Base-by-base conservation (phyloP, 2,797 vertebrate species). In the Kryptolebias ocellatus region DNA sequence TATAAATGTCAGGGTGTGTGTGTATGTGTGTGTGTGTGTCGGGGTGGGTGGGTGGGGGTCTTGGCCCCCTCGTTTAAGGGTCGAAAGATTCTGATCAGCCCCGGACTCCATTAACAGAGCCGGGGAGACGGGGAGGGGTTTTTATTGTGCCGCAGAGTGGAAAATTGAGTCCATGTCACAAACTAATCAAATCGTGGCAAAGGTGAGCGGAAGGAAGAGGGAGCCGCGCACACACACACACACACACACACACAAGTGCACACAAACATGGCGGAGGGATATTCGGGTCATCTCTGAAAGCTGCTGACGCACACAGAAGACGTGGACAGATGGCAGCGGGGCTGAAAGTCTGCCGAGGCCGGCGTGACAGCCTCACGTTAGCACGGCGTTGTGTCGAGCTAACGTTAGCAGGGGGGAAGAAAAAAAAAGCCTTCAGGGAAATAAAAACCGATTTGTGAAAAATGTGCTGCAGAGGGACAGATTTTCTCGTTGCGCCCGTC, bases 121-220 rank as follows among this genome's bases (percentile, higher is more conserved):
- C 67, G 0, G 53, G 60, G 76, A 77, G 72, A 42, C 1, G 11
- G 67, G 72, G 72, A 58, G 76, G 80, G 72, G 79, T 79, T 60
- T 56, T 83, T 77, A 69, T 83, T 92, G 91, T 92, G 89, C 89
- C 57, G 24, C 82, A 60, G 74, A 92, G 88, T 90, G 91, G 81
- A 92, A 93, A 92, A 94, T 92, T 89, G 83, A 91, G 79, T 92
- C 85, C 64, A 64, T 90, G 89, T 93, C 84, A 86, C 73, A 89
- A 93, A 92, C 87, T 90, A 91, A 93, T 93, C 86, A 92, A 92
- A 89, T 83, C 63, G 74, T 60, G 51, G 62, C 63, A 81, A 85
- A 85, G 85, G 85, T 90, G 85, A 87, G 76, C 59, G 58, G 60
- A 73, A 75, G 20, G 72, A 79, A 62, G 58, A 84, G 29, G 28